These are phyloP conservation scores for Platichthys stellatus DNA, from an alignment of 2,113 vertebrate genomes.

Conservation along the genomic window DNA sequence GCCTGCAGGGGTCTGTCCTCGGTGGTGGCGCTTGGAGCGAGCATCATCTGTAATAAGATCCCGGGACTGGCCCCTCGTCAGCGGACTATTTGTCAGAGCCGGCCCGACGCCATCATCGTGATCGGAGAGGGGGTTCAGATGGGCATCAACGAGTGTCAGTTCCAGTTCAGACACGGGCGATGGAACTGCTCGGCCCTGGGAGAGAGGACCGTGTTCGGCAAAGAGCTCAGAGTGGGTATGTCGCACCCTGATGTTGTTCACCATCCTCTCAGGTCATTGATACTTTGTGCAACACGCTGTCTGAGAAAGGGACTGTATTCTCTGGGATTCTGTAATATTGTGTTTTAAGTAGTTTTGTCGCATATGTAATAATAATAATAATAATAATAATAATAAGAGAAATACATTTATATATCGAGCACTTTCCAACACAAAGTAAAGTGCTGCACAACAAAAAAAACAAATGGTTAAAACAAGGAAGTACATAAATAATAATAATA, in stretches of 20 bases:
- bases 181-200: slow-evolving; percentile 98
- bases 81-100: slow-evolving; percentile 97
- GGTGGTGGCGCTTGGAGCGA: slow-evolving; percentile 95
- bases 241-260: slow-evolving; percentile 67
- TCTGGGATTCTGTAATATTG: too few relatives aligned
- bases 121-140: slow-evolving; percentile 98
- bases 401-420: neutral
- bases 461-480: too few relatives aligned
- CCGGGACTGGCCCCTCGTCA: slow-evolving; percentile 95
- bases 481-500: too few relatives aligned
- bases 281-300: too few relatives aligned
- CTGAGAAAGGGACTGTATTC: too few relatives aligned
- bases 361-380: too few relatives aligned
- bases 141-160: slow-evolving; percentile 98
- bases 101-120: slow-evolving; percentile 97
- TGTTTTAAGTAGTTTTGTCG: too few relatives aligned
- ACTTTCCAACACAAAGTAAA: neutral
- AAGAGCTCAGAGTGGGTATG: slow-evolving; percentile 98
- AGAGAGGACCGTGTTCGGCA: slow-evolving; percentile 96
- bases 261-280: neutral
- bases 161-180: slow-evolving; percentile 95
- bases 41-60: slow-evolving; percentile 99
- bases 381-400: neutral
- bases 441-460: too few relatives aligned
- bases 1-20: slow-evolving; percentile 91